Evolutionary conservation across 2,113 vertebrate genomes (phyloP), one percentile per base, ranked within the genome.

Genomic region (Corynorhinus townsendii): DNA sequence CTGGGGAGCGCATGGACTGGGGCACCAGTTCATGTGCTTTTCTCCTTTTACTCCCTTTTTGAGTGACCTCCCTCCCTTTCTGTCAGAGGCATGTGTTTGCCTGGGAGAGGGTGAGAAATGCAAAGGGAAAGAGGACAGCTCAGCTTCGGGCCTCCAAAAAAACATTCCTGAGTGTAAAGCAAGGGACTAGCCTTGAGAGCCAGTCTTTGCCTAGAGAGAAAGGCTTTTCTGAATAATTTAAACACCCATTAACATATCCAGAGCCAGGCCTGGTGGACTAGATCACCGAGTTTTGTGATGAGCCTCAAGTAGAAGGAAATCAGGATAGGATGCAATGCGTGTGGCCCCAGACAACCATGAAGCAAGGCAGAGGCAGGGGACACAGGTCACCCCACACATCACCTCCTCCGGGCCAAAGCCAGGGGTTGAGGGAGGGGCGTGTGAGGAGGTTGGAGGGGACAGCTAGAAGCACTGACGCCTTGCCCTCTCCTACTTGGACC

Each of bases 191-290:
- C 22, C 49, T 75, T 40, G 79, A 91, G 54, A 86, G n/a, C 14
- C 20, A 69, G 56, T 12, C 49, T 89, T 66, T 64, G 12, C 62
- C 84, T 49, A 76, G 94, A 76, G 30, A 77, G 80, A 88, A 64
- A 64, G 64, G 19, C 49, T 93, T 72, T 91, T 88, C 66, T 88
- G 49, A 90, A 75, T n/a, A 71, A 77, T 52, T 56, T 43, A 59
- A 77, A 26, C 38, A 4, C 1, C 1, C 30, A 43, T 56, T 66
- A 69, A 73, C 16, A 14, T 40, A 45, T 10, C 26, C 62, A 91
- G 45, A 71, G 15, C 80, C 26, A 59, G 73, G 15, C 80, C 71
- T 89, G 56, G 19, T 33, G 64, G 83, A 26, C n/a, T 8, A 47
- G 24, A 35, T 49, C 7, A 4, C 52, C 0, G 15, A 83, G 40